These are phyloP conservation scores for Eurypyga helias DNA, from an alignment of 2,113 vertebrate species.

Conservation along the genomic window DNA sequence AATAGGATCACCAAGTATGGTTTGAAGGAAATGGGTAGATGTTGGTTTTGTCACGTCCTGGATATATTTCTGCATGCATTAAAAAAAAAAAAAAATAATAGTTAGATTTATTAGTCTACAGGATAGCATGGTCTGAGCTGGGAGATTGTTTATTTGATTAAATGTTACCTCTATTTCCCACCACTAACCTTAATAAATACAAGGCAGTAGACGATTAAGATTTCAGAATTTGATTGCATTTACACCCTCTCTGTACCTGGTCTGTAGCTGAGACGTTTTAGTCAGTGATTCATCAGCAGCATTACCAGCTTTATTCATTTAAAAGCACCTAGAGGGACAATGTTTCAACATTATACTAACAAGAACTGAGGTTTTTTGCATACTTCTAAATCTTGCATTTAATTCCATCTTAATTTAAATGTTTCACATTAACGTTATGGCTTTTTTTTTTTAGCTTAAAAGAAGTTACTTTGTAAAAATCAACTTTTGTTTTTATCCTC, in stretches of 20 bases:
- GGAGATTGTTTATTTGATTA: not conserved
- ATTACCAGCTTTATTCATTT: not conserved
- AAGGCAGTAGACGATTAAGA: fast-evolving
- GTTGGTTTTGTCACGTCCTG: fast-evolving
- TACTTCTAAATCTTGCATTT: not conserved
- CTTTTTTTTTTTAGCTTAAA: not conserved
- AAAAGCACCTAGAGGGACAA: not conserved
- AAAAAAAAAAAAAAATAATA: not conserved
- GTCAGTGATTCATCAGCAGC: not conserved
- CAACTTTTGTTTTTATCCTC: not conserved
- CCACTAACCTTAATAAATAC: not conserved
- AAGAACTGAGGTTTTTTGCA: not conserved
- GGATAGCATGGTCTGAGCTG: not conserved
- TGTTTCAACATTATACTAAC: not conserved
- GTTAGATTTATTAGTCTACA: not conserved
- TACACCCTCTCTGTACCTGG: not conserved
- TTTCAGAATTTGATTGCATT: not conserved
- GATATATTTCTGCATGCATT: not conserved
- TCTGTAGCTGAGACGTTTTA: not conserved
- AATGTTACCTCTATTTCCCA: not conserved
- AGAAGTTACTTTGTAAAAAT: not conserved
- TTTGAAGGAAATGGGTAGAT: not conserved
- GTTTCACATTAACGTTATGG: not conserved
- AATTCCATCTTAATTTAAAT: not conserved
- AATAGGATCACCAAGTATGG: fast-evolving